These are phyloP conservation scores for Ptiloglossa arizonensis DNA, from an alignment of 1,140 invertebrate genomes.

Conservation along the genomic window DNA sequence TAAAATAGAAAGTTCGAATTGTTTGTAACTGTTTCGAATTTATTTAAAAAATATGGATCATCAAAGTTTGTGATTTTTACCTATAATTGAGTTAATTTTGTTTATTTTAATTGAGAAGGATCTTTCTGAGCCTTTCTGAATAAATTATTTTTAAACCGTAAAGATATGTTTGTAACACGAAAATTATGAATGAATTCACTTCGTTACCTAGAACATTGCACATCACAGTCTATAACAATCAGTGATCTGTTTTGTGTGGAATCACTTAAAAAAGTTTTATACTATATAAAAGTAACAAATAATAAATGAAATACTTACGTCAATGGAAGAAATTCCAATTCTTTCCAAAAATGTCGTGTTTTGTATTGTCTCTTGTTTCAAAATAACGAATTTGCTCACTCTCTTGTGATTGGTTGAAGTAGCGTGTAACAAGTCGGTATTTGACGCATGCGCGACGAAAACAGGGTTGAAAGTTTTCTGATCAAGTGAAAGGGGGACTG, in stretches of 20 bases:
- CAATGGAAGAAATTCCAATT: not conserved
- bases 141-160: not conserved
- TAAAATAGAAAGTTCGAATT: too few relatives aligned
- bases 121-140: not conserved
- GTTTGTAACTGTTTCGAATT: too few relatives aligned
- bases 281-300: not conserved
- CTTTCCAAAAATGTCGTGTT: not conserved
- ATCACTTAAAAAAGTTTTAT: not conserved
- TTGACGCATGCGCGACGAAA: too few relatives aligned
- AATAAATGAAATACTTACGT: conserved; percentile 3
- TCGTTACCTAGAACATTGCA: too few relatives aligned
- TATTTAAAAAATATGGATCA: too few relatives aligned
- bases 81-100: too few relatives aligned
- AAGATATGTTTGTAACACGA: not conserved
- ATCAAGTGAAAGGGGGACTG: too few relatives aligned
- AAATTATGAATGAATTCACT: not conserved
- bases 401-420: conserved; percentile 35
- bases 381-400: conserved; percentile 48
- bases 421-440: too few relatives aligned
- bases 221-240: not conserved
- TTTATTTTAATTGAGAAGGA: not conserved
- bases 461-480: too few relatives aligned
- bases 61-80: too few relatives aligned
- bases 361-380: not conserved
- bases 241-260: not conserved